These are phyloP conservation scores for Xyliphius kryptos DNA, from an alignment of 2,113 vertebrate species.

Conservation along the genomic window DNA sequence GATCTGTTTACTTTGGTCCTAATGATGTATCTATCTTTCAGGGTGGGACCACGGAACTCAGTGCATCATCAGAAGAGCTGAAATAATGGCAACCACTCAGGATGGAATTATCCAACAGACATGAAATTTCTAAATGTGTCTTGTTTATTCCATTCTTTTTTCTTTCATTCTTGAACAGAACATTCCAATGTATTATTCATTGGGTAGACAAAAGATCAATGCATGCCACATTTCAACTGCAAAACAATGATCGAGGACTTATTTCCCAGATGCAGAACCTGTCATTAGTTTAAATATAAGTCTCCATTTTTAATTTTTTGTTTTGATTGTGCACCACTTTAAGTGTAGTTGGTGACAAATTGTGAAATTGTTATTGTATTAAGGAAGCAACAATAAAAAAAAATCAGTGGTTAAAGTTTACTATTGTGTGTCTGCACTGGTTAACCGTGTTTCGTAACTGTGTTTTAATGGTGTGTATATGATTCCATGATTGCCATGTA, in stretches of 20 bases:
- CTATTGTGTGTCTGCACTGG: too few species aligned
- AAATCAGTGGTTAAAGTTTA: too few species aligned
- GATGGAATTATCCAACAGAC: neutral
- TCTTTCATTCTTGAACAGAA: neutral
- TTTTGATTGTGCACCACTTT: neutral
- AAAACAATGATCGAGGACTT: neutral
- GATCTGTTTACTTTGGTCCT: neutral
- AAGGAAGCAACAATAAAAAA: too few species aligned
- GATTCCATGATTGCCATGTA: too few species aligned
- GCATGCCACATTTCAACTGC: neutral
- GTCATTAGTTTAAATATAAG: neutral
- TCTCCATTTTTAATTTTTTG: neutral
- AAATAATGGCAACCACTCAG: slow-evolving; percentile 30
- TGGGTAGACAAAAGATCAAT: slow-evolving; percentile 3
- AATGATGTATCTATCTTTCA: slow-evolving; percentile 32
- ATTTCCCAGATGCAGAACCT: neutral
- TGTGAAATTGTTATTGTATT: too few species aligned
- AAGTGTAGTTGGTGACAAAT: too few species aligned
- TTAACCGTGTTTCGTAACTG: too few species aligned
- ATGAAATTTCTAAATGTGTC: slow-evolving; percentile 14
- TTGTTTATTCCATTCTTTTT: slow-evolving; percentile 10
- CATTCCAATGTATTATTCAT: slow-evolving; percentile 11
- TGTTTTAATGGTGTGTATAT: too few species aligned
- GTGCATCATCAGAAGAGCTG: slow-evolving; percentile 28
- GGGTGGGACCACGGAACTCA: slow-evolving; percentile 30